Evolutionary conservation across 2,797 vertebrate species (phyloP).

Genomic region (Pangasius krempfi): DNA sequence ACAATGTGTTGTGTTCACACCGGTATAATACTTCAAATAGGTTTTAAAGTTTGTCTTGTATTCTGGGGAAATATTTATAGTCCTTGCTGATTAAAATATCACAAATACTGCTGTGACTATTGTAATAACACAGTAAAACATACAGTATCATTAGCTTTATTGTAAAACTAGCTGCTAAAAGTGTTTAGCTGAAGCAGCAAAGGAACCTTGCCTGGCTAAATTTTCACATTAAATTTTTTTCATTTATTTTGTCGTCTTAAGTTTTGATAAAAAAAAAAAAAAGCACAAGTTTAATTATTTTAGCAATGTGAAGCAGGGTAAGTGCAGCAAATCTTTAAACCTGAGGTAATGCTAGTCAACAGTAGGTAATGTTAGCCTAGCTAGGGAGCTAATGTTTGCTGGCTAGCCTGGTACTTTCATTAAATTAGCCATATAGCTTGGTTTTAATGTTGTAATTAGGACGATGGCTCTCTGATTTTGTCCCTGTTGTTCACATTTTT

Average conservation of each 20-base stretch:
- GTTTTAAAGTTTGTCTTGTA: background rate
- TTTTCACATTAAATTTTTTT: background rate
- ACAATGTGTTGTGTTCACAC: background rate
- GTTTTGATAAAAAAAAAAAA: background rate
- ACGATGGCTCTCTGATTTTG: background rate
- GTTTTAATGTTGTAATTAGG: background rate
- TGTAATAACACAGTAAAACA: background rate
- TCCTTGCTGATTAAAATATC: background rate
- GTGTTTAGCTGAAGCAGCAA: background rate
- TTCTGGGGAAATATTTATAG: background rate
- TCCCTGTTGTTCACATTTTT: too few species aligned
- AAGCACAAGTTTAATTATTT: background rate
- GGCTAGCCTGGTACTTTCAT: background rate
- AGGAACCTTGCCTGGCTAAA: background rate
- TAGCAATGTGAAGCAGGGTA: background rate
- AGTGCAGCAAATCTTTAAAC: background rate
- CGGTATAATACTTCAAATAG: background rate
- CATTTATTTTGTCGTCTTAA: background rate
- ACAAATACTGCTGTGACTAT: background rate
- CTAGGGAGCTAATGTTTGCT: background rate
- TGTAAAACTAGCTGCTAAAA: background rate
- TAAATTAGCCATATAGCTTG: background rate
- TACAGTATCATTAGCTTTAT: background rate
- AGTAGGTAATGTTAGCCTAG: background rate
- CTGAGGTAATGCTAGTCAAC: background rate